Percentiles rank a stretch among this genome's conserved stretches.
Evolutionary conservation across 2,888 invertebrate genomes (phyloP).

Genomic region (Pediacus dermestoides): DNA sequence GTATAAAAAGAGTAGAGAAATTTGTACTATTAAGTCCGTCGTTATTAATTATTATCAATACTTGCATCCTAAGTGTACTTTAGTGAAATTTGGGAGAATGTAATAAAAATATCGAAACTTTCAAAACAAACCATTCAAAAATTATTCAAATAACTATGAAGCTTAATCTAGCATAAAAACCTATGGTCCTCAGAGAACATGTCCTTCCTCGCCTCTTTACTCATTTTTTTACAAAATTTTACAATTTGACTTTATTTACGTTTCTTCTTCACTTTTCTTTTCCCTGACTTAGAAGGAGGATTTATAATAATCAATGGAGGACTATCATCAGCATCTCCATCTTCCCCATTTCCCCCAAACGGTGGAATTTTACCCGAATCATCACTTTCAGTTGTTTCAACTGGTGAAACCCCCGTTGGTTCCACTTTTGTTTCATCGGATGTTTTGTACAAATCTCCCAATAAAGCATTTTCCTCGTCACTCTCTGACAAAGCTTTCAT

Average conservation of each 20-base stretch:
- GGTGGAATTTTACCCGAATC: conserved; percentile 47
- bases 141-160: too few species aligned
- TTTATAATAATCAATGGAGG: conserved; percentile 16
- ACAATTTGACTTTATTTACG: conserved; percentile 52
- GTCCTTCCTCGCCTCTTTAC: too few species aligned
- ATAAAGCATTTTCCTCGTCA: conserved; percentile 36
- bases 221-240: background rate
- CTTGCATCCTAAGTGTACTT: too few species aligned
- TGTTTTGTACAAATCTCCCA: conserved; percentile 45
- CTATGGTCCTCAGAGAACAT: too few species aligned
- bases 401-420: conserved; percentile 50
- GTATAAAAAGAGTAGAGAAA: too few species aligned
- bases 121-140: too few species aligned
- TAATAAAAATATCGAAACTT: too few species aligned
- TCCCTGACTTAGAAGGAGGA: conserved; percentile 44
- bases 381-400: conserved; percentile 60
- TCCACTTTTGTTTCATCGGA: conserved; percentile 58
- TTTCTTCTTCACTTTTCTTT: conserved; percentile 60
- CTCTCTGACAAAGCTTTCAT: conserved; percentile 40
- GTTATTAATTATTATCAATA: too few species aligned
- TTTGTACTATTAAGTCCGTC: too few species aligned
- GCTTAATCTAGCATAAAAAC: too few species aligned
- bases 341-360: conserved; percentile 45
- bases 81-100: too few species aligned
- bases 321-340: conserved; percentile 31